These are phyloP conservation scores for Pollenia amentaria DNA, from an alignment of 2,888 invertebrate genomes.

Conservation along the genomic window DNA sequence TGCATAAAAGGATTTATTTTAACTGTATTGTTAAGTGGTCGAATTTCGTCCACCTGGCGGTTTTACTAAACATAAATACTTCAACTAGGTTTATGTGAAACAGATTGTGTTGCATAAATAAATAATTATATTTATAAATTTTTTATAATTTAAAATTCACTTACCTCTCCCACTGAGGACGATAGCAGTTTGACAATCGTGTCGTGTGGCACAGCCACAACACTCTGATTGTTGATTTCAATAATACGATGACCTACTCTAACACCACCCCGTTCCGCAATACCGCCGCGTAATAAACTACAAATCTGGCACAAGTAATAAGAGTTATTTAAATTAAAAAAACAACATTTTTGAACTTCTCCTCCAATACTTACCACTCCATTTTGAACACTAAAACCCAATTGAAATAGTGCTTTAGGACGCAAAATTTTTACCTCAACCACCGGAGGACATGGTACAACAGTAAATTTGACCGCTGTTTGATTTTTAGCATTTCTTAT, in stretches of 20 bases:
- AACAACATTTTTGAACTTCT: background rate
- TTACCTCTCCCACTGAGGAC: constrained; percentile 99
- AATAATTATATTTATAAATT: background rate
- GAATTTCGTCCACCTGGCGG: no score
- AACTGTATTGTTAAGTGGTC: no score
- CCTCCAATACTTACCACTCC: constrained; percentile 91
- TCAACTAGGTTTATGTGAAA: background rate
- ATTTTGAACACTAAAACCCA: constrained; percentile 99
- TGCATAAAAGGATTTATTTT: no score
- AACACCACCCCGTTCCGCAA: constrained; percentile 99
- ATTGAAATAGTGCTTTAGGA: constrained; percentile 99
- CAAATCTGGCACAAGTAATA: constrained; percentile 90
- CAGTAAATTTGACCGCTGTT: constrained; percentile 99
- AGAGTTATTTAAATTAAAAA: background rate
- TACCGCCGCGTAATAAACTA: constrained; percentile 98
- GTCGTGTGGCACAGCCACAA: constrained; percentile 99
- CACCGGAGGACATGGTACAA: constrained; percentile 99
- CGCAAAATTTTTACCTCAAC: constrained; percentile 99
- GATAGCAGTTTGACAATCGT: constrained; percentile 99
- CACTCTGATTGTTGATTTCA: constrained; percentile 99
- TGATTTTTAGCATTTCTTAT: constrained; percentile 99
- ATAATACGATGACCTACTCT: constrained; percentile 99
- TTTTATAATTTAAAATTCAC: constrained; percentile 67
- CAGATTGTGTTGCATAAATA: background rate
- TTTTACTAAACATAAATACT: no score